Percentiles rank a stretch among this genome's conserved stretches.
Evolutionary conservation across 2,888 invertebrate genomes (phyloP).

Genomic region (Nemurella pictetii): DNA sequence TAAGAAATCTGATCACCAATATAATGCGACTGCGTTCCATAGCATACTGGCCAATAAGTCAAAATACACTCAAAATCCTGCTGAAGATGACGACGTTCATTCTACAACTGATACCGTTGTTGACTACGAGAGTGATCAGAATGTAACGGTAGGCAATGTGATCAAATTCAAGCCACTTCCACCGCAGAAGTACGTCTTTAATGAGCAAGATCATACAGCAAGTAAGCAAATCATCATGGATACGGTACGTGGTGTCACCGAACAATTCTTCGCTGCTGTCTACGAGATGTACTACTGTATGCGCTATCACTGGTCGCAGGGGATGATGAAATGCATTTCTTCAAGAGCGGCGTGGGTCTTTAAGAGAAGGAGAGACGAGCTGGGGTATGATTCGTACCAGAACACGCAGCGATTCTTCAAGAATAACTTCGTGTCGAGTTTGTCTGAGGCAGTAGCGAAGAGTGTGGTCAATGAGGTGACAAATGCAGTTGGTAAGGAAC

Average conservation of each 20-base stretch:
- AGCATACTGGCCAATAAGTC: neutral
- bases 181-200: neutral
- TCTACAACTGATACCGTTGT: neutral
- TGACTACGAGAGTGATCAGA: neutral
- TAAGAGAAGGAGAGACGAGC: neutral
- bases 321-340: conserved; percentile 32
- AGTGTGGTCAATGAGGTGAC: neutral
- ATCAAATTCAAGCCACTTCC: neutral
- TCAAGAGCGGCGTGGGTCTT: neutral
- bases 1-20: neutral
- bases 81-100: neutral
- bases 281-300: conserved; percentile 25
- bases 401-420: neutral
- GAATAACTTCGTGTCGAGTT: neutral
- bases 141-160: neutral
- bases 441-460: neutral
- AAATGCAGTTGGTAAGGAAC: neutral
- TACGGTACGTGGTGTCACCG: neutral
- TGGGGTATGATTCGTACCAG: neutral
- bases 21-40: neutral
- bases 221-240: neutral
- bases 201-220: neutral
- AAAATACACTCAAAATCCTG: neutral
- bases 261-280: neutral
- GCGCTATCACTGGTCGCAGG: conserved; percentile 20